These are phyloP conservation scores for Semaprochilodus insignis DNA, from an alignment of 2,797 vertebrate species.

Conservation along the genomic window DNA sequence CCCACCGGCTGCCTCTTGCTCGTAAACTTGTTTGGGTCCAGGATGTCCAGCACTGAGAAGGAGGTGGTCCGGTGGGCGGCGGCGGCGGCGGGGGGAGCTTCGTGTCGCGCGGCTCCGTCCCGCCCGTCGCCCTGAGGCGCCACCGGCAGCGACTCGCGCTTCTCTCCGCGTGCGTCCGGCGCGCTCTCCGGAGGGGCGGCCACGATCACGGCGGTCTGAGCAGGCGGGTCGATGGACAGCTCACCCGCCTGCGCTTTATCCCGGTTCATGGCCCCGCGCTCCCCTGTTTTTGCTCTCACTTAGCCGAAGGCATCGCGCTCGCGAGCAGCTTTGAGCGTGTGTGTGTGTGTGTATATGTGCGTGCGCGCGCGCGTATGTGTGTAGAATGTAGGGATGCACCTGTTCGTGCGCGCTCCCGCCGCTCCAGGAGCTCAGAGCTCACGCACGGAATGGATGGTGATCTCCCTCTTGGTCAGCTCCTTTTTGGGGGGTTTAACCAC, in stretches of 20 bases:
- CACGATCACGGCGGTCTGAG: conserved; percentile 73
- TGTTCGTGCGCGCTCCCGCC: conserved; percentile 59
- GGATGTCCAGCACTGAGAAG: conserved; percentile 96
- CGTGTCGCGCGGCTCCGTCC: conserved; percentile 77
- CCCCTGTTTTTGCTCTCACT: background rate
- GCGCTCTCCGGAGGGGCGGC: conserved; percentile 77
- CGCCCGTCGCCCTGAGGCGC: conserved; percentile 75
- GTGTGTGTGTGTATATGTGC: background rate
- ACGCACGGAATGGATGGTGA: conserved; percentile 50
- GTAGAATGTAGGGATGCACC: background rate
- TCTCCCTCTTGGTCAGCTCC: conserved; percentile 63
- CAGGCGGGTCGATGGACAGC: conserved; percentile 75
- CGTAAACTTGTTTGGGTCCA: conserved; percentile 99
- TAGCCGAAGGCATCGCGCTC: background rate
- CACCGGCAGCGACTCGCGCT: conserved; percentile 77
- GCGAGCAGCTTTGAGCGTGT: background rate
- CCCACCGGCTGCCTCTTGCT: conserved; percentile 80
- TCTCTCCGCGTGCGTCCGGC: conserved; percentile 85
- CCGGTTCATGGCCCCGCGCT: conserved; percentile 80
- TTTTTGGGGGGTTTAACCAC: conserved; percentile 68
- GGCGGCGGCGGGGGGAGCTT: conserved; percentile 77
- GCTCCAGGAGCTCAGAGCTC: conserved; percentile 30
- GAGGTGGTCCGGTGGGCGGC: conserved; percentile 90
- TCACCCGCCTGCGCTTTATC: conserved; percentile 82
- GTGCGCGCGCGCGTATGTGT: background rate